Evolutionary conservation across 23 tunicate species (phyloP), one percentile per base, ranked within the genome.

Genomic region (Diplosoma virens): DNA sequence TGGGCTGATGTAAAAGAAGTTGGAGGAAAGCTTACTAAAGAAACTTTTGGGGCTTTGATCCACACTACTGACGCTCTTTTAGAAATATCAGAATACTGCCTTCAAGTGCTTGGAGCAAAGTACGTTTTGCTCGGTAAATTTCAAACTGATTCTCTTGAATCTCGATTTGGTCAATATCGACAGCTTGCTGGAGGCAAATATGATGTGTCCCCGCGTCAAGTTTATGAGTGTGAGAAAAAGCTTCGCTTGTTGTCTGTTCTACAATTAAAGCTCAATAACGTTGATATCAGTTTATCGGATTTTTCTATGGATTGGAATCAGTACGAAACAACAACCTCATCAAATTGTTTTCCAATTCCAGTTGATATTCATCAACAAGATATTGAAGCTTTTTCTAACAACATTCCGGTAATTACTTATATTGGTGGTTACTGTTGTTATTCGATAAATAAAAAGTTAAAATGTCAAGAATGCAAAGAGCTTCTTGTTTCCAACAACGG

Each of bases 211-310:
- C 24, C 36, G 25, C 25, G 74, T 6, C 74, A 67, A 67, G 50
- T 67, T n/a, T 67, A 67, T 29, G 74, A 67, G 36, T 67, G 74
- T 35, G 74, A 67, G 24, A 67, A 35, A 67, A 67, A 67, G 24
- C 7, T 67, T 11, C 52, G 50, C 35, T 30, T 63, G 35, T n/a
- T 63, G 4, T 63, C 70, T 5, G 70, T 63, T 3, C 35, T 63
- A 7, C 27, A 63, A 28, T n/a, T 63, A 30, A 25, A 26, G 5
- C 9, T 63, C 3, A 26, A 63, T 6, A 20, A 20, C 7, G 9
- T 6, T 3, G 36, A 63, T n/a, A 28, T 63, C 14, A 6, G 7
- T 63, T 5, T 63, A 5, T 6, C 33, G 3, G 35, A 63, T n/a
- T 63, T 63, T n/a, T 5, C 70, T 7, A 3, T 63, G 6, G 36